Base-by-base conservation (phyloP, 2,888 invertebrate species). In the Lumbricus terrestris region DNA sequence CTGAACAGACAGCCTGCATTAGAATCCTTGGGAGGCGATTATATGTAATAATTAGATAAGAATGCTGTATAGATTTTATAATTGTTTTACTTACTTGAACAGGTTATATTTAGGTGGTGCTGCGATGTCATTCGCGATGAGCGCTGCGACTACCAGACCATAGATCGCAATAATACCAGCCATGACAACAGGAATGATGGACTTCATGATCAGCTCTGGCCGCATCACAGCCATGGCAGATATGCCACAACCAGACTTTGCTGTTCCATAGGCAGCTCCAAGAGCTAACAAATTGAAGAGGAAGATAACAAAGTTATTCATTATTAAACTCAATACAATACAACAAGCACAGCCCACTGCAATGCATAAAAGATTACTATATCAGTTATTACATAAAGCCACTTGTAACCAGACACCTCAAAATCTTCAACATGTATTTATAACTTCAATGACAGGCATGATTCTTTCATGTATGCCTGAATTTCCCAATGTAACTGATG, bases 211-310 rank as follows among this genome's bases (percentile, higher is more conserved):
- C 95, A 99, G 96, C 96, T 99, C 99, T 93, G 99, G 99, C 96
- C 99, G 96, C 98, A 99, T 99, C 95, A 99, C 99, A 94, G 99
- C 98, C 99, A 99, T 99, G 95, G 99, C 99, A 94, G 99, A 99
- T 95, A 99, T 99, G 96, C 99, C 99, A 93, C 99, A 99, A 93
- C 99, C 99, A 92, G 99, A 99, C 96, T 99, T 99, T 93, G 99
- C 99, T 93, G 99, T 99, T 95, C 99, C 99, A 96, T 99, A 99
- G 91, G 99, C 99, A 91, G 99, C 99, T 95, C 99, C 99, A 95
- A 99, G 96, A 95, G 99, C 99, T 98, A 93, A 85, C 94, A 94
- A 95, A n/a, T n/a, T n/a, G n/a, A n/a, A 69, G 11, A 69, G n/a
- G n/a, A 47, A 69, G n/a, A 69, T 69, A n/a, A 69, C 11, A 0